Percentiles rank a stretch among this genome's conserved stretches.
phyloP scores from a whole-genome alignment of 2,888 invertebrate genomes.

The Sicus ferrugineus region DNA sequence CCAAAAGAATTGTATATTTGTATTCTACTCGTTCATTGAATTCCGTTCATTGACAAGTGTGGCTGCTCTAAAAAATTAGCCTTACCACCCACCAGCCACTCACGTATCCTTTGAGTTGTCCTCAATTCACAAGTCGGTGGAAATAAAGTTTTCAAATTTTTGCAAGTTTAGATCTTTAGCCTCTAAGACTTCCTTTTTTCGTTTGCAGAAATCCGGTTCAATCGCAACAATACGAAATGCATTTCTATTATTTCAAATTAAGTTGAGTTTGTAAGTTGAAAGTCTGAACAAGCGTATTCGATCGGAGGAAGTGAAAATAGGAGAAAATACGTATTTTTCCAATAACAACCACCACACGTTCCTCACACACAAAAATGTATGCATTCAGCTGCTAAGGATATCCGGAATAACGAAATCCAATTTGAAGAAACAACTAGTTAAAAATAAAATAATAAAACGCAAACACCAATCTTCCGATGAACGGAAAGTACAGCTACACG shows the following conservation, averaged over 20 bases:
- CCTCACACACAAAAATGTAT: slow-evolving; percentile 42
- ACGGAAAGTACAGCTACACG: slow-evolving; percentile 7
- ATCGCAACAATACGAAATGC: slow-evolving; percentile 38
- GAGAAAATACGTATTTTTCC: background rate
- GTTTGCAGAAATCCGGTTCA: slow-evolving; percentile 38
- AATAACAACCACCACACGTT: slow-evolving; percentile 47
- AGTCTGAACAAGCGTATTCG: background rate
- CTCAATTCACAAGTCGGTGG: background rate
- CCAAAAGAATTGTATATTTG: slow-evolving; percentile 31
- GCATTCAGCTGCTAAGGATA: slow-evolving; percentile 18
- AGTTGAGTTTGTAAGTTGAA: slow-evolving; percentile 18
- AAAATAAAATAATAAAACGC: background rate
- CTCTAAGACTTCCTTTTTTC: slow-evolving; percentile 21
- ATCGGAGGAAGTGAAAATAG: background rate
- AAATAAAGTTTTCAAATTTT: slow-evolving; percentile 6
- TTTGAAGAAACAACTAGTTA: slow-evolving; percentile 24
- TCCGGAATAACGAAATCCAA: slow-evolving; percentile 15
- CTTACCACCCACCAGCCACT: background rate
- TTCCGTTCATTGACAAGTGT: slow-evolving; percentile 49
- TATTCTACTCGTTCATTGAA: slow-evolving; percentile 40
- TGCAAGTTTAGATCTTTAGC: background rate
- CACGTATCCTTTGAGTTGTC: background rate
- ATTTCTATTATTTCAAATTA: slow-evolving; percentile 32
- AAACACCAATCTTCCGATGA: slow-evolving; percentile 29
- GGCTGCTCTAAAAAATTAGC: slow-evolving; percentile 20